A percentile compares a stretch with the other conserved stretches of the same genome.
These are phyloP conservation scores for Temnothorax unifasciatus DNA, from an alignment of 2,888 invertebrate species.

Conservation along the genomic window DNA sequence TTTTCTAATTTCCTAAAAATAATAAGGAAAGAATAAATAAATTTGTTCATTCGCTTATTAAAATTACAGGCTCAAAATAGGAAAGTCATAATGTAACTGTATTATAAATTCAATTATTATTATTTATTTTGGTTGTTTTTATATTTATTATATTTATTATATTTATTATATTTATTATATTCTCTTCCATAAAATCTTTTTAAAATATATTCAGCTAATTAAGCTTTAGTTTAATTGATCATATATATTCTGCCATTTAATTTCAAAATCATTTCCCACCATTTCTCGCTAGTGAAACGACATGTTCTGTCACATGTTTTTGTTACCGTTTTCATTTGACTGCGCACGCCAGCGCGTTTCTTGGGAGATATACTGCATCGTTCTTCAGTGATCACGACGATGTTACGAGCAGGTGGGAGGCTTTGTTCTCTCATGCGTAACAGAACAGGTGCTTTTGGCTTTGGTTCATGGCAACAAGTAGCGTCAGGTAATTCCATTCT, in stretches of 20 bases:
- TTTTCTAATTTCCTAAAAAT: too few species aligned
- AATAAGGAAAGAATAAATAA: too few species aligned
- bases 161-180: too few species aligned
- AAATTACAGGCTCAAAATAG: too few species aligned
- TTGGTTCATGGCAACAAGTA: slow-evolving; percentile 63
- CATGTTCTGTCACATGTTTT: not conserved
- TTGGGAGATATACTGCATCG: not conserved
- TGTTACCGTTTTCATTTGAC: slow-evolving; percentile 4
- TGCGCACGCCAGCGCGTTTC: not conserved
- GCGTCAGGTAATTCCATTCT: slow-evolving; percentile 55
- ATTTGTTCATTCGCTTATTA: too few species aligned
- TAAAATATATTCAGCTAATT: not conserved
- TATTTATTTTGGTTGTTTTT: too few species aligned
- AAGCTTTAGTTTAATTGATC: not conserved
- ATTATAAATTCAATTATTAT: too few species aligned
- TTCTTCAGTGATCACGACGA: slow-evolving; percentile 49
- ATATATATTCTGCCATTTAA: slow-evolving; percentile 35
- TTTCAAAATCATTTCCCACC: not conserved
- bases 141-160: too few species aligned
- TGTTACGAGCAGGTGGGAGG: slow-evolving; percentile 51
- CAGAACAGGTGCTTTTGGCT: slow-evolving; percentile 56
- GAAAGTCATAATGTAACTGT: too few species aligned
- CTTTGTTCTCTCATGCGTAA: slow-evolving; percentile 57
- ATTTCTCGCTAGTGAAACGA: not conserved
- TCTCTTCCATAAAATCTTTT: not conserved